These are phyloP conservation scores for Mirza zaza DNA, from an alignment of 2,113 vertebrate genomes.

Conservation along the genomic window DNA sequence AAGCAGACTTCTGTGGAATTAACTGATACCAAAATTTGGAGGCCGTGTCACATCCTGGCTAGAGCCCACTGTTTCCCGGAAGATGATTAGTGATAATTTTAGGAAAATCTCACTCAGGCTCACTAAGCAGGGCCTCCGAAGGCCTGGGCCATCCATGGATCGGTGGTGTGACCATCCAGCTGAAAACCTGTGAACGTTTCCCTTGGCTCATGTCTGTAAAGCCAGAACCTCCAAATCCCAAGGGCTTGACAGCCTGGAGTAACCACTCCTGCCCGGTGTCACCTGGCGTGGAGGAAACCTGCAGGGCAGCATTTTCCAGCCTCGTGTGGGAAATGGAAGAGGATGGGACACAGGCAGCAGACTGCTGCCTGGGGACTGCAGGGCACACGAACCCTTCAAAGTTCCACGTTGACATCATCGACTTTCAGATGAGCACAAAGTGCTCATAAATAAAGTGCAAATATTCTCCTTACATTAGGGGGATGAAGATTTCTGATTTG, in stretches of 20 bases:
- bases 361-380: no score
- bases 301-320: not conserved
- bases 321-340: not conserved
- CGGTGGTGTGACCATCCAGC: not conserved
- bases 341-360: not conserved
- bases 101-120: not conserved
- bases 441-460: not conserved
- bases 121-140: not conserved
- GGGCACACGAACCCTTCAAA: not conserved
- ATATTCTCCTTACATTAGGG: not conserved
- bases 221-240: not conserved
- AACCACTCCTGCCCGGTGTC: not conserved
- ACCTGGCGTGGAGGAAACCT: not conserved
- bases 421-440: not conserved
- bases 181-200: not conserved
- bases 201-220: not conserved
- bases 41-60: not conserved
- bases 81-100: slow-evolving; percentile 12
- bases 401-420: not conserved
- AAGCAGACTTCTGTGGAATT: not conserved
- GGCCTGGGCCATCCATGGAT: accelerated
- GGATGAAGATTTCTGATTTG: not conserved
- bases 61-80: not conserved
- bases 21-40: not conserved
- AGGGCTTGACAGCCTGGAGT: not conserved